phyloP scores from a whole-genome alignment of 2,113 vertebrate genomes.

The Gambusia holbrooki region DNA sequence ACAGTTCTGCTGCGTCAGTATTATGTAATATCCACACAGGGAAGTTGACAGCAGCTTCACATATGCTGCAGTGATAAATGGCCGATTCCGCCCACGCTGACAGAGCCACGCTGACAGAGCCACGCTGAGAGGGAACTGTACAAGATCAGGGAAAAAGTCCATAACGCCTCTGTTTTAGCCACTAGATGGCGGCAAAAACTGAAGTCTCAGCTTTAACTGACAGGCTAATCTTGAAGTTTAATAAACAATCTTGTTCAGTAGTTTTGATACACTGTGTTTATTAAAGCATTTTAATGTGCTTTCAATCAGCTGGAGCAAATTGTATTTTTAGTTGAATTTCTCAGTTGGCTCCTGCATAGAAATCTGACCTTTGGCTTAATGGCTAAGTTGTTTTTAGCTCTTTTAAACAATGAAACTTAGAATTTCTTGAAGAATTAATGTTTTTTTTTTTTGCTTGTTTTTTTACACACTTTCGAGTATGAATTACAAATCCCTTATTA shows the following conservation, averaged over 20 bases:
- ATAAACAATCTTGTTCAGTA: too few species aligned
- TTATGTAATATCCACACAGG: neutral
- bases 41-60: neutral
- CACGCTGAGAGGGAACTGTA: neutral
- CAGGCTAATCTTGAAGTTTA: too few species aligned
- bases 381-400: neutral
- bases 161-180: neutral
- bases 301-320: neutral
- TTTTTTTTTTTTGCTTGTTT: neutral
- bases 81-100: neutral
- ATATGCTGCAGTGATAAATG: neutral
- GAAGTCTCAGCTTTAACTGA: neutral
- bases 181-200: conserved; percentile 41
- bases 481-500: too few species aligned
- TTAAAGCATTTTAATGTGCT: neutral
- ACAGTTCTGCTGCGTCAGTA: neutral
- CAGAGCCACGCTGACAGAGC: neutral
- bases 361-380: neutral
- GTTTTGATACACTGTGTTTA: too few species aligned
- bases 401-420: neutral
- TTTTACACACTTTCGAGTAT: too few species aligned
- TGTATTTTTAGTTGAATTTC: neutral
- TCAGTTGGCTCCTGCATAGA: neutral
- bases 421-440: neutral
- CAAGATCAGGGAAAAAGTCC: neutral